Base-by-base conservation (phyloP, 2,797 vertebrate genomes). In the Poeciliopsis infans region DNA sequence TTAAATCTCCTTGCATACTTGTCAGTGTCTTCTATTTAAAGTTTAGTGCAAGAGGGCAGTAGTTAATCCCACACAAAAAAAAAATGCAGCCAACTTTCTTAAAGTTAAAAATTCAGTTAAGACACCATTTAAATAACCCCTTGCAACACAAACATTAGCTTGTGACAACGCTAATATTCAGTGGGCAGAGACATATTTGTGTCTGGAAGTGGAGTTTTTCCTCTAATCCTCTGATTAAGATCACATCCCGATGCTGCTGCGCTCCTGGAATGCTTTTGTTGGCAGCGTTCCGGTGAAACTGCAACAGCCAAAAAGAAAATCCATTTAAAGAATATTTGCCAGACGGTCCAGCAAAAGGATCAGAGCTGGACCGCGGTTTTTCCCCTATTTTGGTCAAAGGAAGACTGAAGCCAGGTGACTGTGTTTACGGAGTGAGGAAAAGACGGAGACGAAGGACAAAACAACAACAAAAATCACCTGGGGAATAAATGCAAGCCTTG, bases 221-320 rank as follows among this genome's bases (percentile, higher is more conserved):
- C 92, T 91, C 90, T 81, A 88, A 85, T 90, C 85, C 87, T 90
- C 83, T 93, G 93, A 95, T 94, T 93, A 92, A 79, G 83, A 93
- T 94, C 93, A 87, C 88, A 94, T 91, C 57, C 91, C 89, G 89
- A 89, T 88, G 88, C 88, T 83, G 88, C 88, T 86, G 82, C 80
- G 85, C 90, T 88, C 76, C 86, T 91, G 91, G 93, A 94, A 94
- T 95, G 94, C 94, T 95, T 95, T 88, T 94, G 93, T 95, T 96
- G 95, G 95, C 95, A 92, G 85, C 11, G 46, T 53, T 76, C 77
- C 55, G 31, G 90, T 88, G 83, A 90, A 91, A 93, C 77, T 81
- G 77, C 86, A 77, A 88, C 89, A 88, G 93, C 89, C 92, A 89
- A 91, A 87, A 84, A 92, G 85, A 93, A 92, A 95, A 91, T 83